These are phyloP conservation scores for Phragmatobia fuliginosa DNA, from an alignment of 2,888 invertebrate genomes.

Conservation along the genomic window DNA sequence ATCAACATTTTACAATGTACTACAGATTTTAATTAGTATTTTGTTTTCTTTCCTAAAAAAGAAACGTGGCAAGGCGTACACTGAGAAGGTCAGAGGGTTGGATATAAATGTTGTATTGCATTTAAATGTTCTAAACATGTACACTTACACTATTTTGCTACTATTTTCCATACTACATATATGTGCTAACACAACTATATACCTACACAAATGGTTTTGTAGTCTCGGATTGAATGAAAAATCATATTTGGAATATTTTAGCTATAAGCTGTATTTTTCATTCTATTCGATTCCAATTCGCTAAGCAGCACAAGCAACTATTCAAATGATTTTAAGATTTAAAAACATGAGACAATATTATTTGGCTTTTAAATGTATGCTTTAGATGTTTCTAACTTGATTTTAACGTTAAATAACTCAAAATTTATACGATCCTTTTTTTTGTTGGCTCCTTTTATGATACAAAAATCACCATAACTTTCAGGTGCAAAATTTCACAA, in stretches of 20 bases:
- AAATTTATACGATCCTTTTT: conserved; percentile 22
- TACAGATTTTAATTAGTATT: conserved; percentile 45
- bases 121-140: conserved; percentile 73
- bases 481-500: conserved; percentile 27
- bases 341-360: conserved; percentile 39
- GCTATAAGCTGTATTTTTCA: conserved; percentile 27
- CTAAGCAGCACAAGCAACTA: conserved; percentile 34
- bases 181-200: conserved; percentile 74
- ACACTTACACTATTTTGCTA: conserved; percentile 47
- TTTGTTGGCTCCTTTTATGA: neutral
- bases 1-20: conserved; percentile 12
- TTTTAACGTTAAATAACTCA: conserved; percentile 30
- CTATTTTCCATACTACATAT: conserved; percentile 57
- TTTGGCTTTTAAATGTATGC: conserved; percentile 56
- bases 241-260: conserved; percentile 5
- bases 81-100: conserved; percentile 91
- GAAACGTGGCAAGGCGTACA: conserved; percentile 92
- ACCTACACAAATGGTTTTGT: conserved; percentile 48
- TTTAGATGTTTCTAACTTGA: conserved; percentile 67
- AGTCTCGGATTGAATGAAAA: conserved; percentile 32
- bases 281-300: conserved; percentile 27
- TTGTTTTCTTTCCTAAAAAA: conserved; percentile 86
- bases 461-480: conserved; percentile 23
- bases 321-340: conserved; percentile 22
- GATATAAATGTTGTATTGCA: conserved; percentile 77